phyloP scores from a whole-genome alignment of 2,113 vertebrate species.

The Centrocercus urophasianus region DNA sequence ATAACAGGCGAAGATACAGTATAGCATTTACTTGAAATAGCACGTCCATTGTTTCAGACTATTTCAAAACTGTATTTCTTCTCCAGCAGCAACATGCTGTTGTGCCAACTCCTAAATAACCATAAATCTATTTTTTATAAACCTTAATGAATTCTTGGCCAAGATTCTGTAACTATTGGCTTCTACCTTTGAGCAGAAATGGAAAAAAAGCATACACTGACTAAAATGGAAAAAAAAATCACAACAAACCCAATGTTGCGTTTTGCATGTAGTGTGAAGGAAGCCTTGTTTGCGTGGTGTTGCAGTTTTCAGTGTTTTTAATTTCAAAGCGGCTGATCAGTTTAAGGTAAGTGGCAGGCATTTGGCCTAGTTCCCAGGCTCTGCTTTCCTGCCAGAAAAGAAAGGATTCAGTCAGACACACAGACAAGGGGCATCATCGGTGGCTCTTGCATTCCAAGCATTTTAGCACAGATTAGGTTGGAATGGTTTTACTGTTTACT shows the following conservation, averaged over 20 bases:
- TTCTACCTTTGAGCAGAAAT: constrained; percentile 75
- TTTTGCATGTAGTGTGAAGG: constrained; percentile 79
- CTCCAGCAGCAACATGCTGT: constrained; percentile 68
- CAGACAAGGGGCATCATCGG: constrained; percentile 79
- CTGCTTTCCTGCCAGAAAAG: constrained; percentile 77
- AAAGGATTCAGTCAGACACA: constrained; percentile 82
- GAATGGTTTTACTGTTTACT: constrained; percentile 83
- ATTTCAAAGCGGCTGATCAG: constrained; percentile 81
- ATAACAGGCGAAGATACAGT: neutral
- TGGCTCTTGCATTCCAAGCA: constrained; percentile 83
- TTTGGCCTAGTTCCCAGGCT: constrained; percentile 83
- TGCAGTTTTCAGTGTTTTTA: constrained; percentile 77
- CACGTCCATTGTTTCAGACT: constrained; percentile 32
- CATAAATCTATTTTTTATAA: constrained; percentile 81
- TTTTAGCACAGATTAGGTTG: constrained; percentile 83
- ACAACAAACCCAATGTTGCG: constrained; percentile 73
- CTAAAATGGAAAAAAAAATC: constrained; percentile 79
- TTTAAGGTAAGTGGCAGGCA: constrained; percentile 83
- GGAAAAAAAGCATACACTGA: constrained; percentile 63
- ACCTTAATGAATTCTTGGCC: constrained; percentile 80
- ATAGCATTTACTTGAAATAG: constrained; percentile 49
- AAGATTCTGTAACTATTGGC: constrained; percentile 79
- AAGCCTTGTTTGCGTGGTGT: constrained; percentile 76
- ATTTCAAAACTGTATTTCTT: constrained; percentile 75
- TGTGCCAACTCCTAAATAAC: constrained; percentile 78